Conservation (phyloP, 2,888 invertebrate genomes). For the Brachyopa scutellaris region DNA sequence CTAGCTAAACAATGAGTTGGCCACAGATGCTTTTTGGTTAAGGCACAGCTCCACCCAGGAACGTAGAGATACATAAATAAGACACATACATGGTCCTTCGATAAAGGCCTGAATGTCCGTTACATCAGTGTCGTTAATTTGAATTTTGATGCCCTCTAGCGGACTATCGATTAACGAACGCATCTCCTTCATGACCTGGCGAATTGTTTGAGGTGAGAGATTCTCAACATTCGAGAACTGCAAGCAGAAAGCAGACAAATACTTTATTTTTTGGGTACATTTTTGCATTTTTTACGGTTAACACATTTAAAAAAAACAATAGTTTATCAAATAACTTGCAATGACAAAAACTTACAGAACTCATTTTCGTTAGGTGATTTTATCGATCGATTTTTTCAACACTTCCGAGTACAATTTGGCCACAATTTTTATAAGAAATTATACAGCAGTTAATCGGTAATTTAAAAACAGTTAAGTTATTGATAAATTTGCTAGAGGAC, state of each 20-base stretch:
- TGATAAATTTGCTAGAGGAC: constrained; percentile 28
- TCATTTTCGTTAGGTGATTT: constrained; percentile 58
- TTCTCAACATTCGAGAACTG: constrained; percentile 96
- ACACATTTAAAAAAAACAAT: too few species aligned
- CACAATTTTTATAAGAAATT: constrained; percentile 22
- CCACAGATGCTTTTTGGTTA: too few species aligned
- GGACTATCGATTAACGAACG: constrained; percentile 91
- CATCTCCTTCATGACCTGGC: constrained; percentile 94
- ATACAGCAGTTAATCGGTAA: constrained; percentile 27
- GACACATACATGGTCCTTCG: constrained; percentile 89
- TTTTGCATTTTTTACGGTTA: neutral
- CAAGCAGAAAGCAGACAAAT: constrained; percentile 59
- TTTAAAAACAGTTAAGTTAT: constrained; percentile 12
- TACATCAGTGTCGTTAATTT: constrained; percentile 95
- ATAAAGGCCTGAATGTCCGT: constrained; percentile 96
- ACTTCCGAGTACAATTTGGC: constrained; percentile 32
- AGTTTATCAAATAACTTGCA: constrained; percentile 27
- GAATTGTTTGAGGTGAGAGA: constrained; percentile 95
- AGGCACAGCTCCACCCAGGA: too few species aligned
- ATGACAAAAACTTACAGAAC: constrained; percentile 64
- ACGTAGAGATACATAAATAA: too few species aligned
- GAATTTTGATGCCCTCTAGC: constrained; percentile 95
- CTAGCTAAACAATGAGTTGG: too few species aligned
- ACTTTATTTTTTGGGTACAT: neutral
- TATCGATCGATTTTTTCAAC: constrained; percentile 61